Conservation (phyloP, 1,140 invertebrate species). For the Bombyx mandarina region DNA sequence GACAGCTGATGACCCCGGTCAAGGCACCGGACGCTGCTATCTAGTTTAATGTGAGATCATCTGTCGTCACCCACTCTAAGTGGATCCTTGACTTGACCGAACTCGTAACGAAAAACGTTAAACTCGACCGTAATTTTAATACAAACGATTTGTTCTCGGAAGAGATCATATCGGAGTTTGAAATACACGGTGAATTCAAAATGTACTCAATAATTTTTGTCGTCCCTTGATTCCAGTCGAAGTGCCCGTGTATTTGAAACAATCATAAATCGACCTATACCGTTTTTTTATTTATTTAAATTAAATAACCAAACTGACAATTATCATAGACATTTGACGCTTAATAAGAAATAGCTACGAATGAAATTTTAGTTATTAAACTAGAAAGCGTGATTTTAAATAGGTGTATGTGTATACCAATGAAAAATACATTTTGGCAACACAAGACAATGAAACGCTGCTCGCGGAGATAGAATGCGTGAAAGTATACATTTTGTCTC, state of each 20-base stretch:
- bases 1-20: conserved; percentile 19
- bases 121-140: conserved; percentile 9
- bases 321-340: not conserved
- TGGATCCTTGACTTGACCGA: not conserved
- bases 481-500: conserved; percentile 19
- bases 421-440: not conserved
- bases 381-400: conserved; percentile 16
- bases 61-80: not conserved
- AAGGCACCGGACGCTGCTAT: conserved; percentile 19
- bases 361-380: conserved; percentile 3
- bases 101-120: not conserved
- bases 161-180: conserved; percentile 1
- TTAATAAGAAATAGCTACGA: not conserved
- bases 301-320: not conserved
- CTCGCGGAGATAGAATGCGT: conserved; percentile 12
- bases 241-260: too few relatives aligned
- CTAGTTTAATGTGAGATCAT: conserved; percentile 16
- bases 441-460: not conserved
- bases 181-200: not conserved
- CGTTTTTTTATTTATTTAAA: not conserved
- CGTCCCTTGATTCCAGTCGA: too few relatives aligned
- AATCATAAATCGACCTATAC: too few relatives aligned
- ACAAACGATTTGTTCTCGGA: conserved; percentile 9
- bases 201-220: too few relatives aligned
- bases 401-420: not conserved